Evolutionary conservation across 1,140 invertebrate genomes (phyloP).

Genomic region (Drosophila funebris): DNA sequence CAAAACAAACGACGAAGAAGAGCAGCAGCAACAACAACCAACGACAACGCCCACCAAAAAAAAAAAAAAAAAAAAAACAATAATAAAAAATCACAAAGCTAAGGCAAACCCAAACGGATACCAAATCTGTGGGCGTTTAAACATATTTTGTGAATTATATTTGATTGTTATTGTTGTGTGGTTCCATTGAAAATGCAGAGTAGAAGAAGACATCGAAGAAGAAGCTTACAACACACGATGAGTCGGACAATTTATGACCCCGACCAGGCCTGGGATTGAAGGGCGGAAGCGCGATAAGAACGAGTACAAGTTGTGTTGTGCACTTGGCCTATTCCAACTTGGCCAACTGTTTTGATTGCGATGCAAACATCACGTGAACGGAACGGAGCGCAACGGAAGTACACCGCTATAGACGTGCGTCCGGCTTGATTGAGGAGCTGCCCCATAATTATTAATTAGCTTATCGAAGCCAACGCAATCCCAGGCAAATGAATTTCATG

Average conservation of each 20-base stretch:
- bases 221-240: background rate
- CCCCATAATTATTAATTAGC: constrained; percentile 40
- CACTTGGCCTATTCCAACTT: background rate
- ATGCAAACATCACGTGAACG: constrained; percentile 12
- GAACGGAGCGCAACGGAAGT: too few species aligned
- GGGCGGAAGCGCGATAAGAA: constrained; percentile 47
- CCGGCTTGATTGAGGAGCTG: background rate
- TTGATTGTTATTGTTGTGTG: constrained; percentile 55
- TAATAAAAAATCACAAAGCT: constrained; percentile 18
- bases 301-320: background rate
- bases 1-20: constrained; percentile 11
- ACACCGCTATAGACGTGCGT: constrained; percentile 12
- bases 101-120: constrained; percentile 7
- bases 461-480: background rate
- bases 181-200: background rate
- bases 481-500: background rate
- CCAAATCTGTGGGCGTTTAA: constrained; percentile 64
- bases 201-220: background rate
- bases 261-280: constrained; percentile 3
- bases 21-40: constrained; percentile 15
- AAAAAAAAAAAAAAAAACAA: too few species aligned
- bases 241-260: constrained; percentile 19
- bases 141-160: constrained; percentile 78
- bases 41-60: too few species aligned
- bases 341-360: constrained; percentile 8